phyloP scores from a whole-genome alignment of 2,888 invertebrate species.

The Drosophila ezoana region DNA sequence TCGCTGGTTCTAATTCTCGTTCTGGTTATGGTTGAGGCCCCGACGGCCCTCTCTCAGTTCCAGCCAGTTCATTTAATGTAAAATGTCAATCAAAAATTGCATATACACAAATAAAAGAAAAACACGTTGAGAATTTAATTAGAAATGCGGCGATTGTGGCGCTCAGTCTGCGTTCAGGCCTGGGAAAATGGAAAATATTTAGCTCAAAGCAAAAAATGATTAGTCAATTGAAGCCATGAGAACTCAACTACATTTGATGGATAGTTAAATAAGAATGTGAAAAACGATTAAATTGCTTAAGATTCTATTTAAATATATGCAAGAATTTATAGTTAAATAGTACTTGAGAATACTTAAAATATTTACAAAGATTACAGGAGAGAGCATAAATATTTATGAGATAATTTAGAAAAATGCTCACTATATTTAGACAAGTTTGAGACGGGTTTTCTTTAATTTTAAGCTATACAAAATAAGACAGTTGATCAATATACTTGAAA shows the following conservation, averaged over 20 bases:
- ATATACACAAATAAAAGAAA: slow-evolving; percentile 59
- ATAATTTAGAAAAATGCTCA: no score
- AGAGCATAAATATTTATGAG: no score
- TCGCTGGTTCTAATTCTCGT: slow-evolving; percentile 16
- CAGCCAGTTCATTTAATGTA: slow-evolving; percentile 74
- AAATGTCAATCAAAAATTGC: slow-evolving; percentile 81
- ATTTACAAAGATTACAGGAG: no score
- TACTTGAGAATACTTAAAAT: no score
- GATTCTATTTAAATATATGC: no score
- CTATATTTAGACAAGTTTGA: no score
- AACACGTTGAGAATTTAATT: slow-evolving; percentile 75
- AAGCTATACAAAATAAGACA: no score
- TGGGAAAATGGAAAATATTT: slow-evolving; percentile 63
- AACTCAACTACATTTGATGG: slow-evolving; percentile 18
- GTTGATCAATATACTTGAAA: no score
- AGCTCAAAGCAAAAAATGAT: slow-evolving; percentile 30
- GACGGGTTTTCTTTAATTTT: no score
- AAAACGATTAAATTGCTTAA: background rate
- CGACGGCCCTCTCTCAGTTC: slow-evolving; percentile 3
- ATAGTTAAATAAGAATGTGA: background rate
- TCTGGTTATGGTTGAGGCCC: slow-evolving; percentile 10
- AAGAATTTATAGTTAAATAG: no score
- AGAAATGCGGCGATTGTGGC: slow-evolving; percentile 57
- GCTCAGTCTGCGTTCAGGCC: slow-evolving; percentile 36
- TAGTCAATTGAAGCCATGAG: slow-evolving; percentile 64